Base-by-base conservation (phyloP, 2,888 invertebrate genomes). In the Xylocampa areola region DNA sequence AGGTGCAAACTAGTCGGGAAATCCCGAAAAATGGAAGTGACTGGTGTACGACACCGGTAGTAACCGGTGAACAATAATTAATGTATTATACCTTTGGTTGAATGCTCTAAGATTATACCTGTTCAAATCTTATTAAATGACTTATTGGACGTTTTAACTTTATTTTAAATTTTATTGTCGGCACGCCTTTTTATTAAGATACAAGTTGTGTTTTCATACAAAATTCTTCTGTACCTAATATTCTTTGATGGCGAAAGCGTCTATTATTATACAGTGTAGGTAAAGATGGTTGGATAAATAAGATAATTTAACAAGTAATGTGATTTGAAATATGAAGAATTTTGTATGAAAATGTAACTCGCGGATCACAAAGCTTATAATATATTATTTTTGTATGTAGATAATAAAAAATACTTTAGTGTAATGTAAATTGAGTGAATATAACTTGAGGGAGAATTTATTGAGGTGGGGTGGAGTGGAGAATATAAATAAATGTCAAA, bases 331-430 rank as follows among this genome's bases (percentile, higher is more conserved):
- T 4, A n/a, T 10, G 4, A 35, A 27, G 16, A 51, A 23, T 35
- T 52, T 71, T 68, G 54, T 57, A 73, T 59, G 55, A 53, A 48
- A 58, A 58, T 35, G 17, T 30, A 40, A 7, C 8, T 41, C 21
- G 51, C 59, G 36, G 48, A 57, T 58, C 54, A 66, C 54, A 47
- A 64, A 63, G 70, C 74, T 76, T 73, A 59, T 68, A 65, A 63
- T 63, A 67, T 76, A 61, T 75, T 77, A 73, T 77, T 76, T 78
- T 76, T 77, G 44, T 79, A 69, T 73, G 62, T 77, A 74, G 66
- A 57, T 66, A 60, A 63, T 70, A 63, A 74, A 33, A 71, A 74
- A 54, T 67, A 76, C 64, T 73, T 45, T 72, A 68, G 43, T 50
- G 33, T 60, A 33, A 60, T 53, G 23, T 57, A 50, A 74, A 58